Evolutionary conservation across 2,797 vertebrate genomes (phyloP).

Genomic region (Vireo griseus): DNA sequence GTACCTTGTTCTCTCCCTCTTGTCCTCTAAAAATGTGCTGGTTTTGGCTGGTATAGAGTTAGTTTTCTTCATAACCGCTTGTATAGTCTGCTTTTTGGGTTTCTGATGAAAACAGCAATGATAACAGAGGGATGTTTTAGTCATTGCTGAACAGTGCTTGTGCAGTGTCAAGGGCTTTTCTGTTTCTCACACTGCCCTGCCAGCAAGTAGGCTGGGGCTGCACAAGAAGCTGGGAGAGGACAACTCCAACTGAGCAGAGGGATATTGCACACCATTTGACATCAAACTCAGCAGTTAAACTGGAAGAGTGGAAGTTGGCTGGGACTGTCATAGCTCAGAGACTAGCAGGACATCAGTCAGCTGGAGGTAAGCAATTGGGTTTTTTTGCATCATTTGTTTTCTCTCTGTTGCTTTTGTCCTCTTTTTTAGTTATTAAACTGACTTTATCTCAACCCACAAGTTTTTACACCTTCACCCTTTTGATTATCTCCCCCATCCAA

Average conservation of each 20-base stretch:
- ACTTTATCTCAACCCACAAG: not conserved
- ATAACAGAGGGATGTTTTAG: not conserved
- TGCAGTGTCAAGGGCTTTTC: not conserved
- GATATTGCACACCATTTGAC: not conserved
- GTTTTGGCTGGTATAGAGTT: not conserved
- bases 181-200: not conserved
- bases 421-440: not conserved
- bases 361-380: not conserved
- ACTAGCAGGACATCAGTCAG: not conserved
- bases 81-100: not conserved
- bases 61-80: not conserved
- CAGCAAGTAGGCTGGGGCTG: not conserved
- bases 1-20: not conserved
- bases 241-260: not conserved
- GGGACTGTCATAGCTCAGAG: not conserved
- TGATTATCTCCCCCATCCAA: not conserved
- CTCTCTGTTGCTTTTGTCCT: not conserved
- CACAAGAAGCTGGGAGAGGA: not conserved
- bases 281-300: not conserved
- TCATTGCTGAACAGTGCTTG: not conserved
- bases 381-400: not conserved
- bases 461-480: not conserved
- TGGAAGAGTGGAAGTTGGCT: not conserved
- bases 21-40: not conserved
- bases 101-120: not conserved